Base-by-base conservation (phyloP, 2,113 vertebrate species). In the Rhinoptilus africanus region DNA sequence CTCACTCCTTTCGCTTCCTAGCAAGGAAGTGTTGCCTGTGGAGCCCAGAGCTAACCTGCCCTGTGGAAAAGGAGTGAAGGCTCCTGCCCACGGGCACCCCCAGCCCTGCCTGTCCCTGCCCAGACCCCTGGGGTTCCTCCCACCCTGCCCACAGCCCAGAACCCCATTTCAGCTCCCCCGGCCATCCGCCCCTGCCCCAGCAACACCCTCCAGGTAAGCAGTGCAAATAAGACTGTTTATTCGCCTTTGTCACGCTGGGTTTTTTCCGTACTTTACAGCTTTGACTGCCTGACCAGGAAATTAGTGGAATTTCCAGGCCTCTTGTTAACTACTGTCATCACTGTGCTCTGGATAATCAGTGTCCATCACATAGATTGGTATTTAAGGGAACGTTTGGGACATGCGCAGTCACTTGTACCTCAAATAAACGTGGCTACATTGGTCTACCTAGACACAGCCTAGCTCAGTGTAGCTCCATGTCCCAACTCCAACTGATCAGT, bases 181-280 rank as follows among this genome's bases (percentile, higher is more conserved):
- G 12, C 35, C 7, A 2, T 30, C 69, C 1, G 1, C 10, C 7
- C 17, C 19, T 68, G n/a, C 20, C 35, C 43, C 48, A 59, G 35
- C 3, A 3, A 53, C 28, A 26, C 23, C 27, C 89, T 85, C 20
- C 27, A 57, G 27, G 9, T 1, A 2, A 85, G 13, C 54, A 69
- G 6, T 16, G 12, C 43, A 80, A 50, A 17, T 5, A 85, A n/a
- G 21, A 64, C 12, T 45, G 17, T 6, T 76, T 9, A 18, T 72
- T 77, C 30, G 51, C 13, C 32, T 75, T 63, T 8, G 7, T 45
- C 41, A 27, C 2, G 0, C 67, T 64, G 16, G 0, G 0, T 0
- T 39, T 68, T 51, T 50, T 14, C 27, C 50, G 27, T 63, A 14
- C 8, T 63, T 75, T 47, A 43, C 68, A 93, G 13, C 16, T 57